phyloP scores from a whole-genome alignment of 2,797 vertebrate species.

The Melanotaenia maccullochi region DNA sequence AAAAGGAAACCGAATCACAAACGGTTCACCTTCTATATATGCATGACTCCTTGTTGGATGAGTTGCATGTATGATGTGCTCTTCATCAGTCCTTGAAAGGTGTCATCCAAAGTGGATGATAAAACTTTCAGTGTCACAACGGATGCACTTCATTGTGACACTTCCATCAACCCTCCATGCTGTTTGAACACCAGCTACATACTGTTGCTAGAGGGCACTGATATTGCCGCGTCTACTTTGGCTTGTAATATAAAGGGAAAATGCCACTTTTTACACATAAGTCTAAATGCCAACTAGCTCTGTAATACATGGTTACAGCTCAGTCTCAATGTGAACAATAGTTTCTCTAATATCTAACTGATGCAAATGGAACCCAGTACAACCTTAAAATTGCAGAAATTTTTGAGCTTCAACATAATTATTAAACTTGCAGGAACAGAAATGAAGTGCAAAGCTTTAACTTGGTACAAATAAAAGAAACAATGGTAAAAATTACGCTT shows the following conservation, averaged over 20 bases:
- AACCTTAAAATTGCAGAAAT: background rate
- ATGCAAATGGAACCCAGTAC: background rate
- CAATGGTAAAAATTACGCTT: background rate
- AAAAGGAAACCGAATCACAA: conserved; percentile 52
- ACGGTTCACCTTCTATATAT: conserved; percentile 57
- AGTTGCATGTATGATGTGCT: conserved; percentile 71
- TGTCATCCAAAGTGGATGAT: conserved; percentile 59
- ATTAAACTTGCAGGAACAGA: background rate
- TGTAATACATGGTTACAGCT: conserved; percentile 29
- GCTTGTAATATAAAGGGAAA: conserved; percentile 25
- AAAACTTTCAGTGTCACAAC: conserved; percentile 69
- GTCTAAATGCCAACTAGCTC: conserved; percentile 7
- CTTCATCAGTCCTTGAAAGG: conserved; percentile 61
- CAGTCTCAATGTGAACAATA: conserved; percentile 29
- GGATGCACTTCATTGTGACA: conserved; percentile 65
- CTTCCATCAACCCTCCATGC: conserved; percentile 38
- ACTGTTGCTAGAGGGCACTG: conserved; percentile 47
- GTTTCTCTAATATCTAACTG: background rate
- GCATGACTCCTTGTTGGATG: conserved; percentile 69
- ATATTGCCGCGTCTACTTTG: conserved; percentile 32
- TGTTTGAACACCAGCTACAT: conserved; percentile 30
- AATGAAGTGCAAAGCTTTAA: background rate
- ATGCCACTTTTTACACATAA: conserved; percentile 27
- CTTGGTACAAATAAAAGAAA: background rate
- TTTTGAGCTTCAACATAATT: background rate